Percentiles rank a stretch among this genome's conserved stretches.
Evolutionary conservation across 2,113 vertebrate genomes (phyloP).

Genomic region (Centropus unirufus): DNA sequence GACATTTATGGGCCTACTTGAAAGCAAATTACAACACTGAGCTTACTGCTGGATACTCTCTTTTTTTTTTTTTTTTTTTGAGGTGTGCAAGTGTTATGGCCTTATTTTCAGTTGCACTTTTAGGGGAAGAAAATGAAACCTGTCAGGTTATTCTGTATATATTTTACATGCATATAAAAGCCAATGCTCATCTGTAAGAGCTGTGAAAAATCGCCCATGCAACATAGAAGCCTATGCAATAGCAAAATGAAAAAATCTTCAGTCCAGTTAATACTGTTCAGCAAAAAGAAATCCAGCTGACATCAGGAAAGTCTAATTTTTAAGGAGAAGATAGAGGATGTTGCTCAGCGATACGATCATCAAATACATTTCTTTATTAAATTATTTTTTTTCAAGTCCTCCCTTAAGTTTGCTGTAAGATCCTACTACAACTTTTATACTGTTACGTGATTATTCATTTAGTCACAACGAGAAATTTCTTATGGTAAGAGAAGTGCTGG

Average conservation of each 20-base stretch:
- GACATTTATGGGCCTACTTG: background rate
- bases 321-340: background rate
- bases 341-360: background rate
- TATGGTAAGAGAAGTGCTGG: background rate
- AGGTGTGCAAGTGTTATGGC: background rate
- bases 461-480: background rate
- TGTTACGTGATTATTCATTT: background rate
- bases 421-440: background rate
- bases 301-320: background rate
- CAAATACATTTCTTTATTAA: background rate
- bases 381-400: background rate
- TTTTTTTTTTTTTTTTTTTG: background rate
- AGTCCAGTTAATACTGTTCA: background rate
- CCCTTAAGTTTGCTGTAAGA: background rate
- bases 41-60: background rate
- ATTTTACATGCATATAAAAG: background rate
- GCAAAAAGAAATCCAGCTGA: background rate
- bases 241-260: background rate
- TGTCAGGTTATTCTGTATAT: background rate
- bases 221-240: background rate
- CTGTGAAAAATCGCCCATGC: background rate
- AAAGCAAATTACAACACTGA: background rate
- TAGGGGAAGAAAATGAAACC: background rate
- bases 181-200: background rate
- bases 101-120: background rate